Percentiles rank a stretch among this genome's conserved stretches.
phyloP scores from a whole-genome alignment of 2,113 vertebrate genomes.

The Okapia johnstoni region DNA sequence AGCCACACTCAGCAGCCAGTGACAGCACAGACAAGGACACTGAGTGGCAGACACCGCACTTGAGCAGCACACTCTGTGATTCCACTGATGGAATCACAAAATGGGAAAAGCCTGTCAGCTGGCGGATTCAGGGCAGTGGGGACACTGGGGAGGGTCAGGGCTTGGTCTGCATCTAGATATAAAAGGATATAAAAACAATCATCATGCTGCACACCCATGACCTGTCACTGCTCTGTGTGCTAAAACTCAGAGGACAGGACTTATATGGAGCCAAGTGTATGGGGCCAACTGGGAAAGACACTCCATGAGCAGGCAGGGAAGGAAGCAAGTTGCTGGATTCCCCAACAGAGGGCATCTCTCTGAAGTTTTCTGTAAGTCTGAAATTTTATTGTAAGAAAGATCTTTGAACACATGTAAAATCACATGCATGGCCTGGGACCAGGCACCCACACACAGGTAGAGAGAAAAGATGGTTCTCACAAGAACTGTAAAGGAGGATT shows the following conservation, averaged over 20 bases:
- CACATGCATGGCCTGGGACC: neutral
- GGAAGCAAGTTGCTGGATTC: neutral
- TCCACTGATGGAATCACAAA: neutral
- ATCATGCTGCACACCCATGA: fast-evolving
- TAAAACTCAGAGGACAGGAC: neutral
- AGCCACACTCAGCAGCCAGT: neutral
- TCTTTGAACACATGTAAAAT: neutral
- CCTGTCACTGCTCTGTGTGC: neutral
- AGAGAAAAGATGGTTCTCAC: neutral
- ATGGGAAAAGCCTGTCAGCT: too few species aligned
- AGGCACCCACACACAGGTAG: neutral
- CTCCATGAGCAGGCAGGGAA: neutral
- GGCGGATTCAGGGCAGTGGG: neutral
- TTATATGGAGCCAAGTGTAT: neutral
- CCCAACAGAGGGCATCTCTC: neutral
- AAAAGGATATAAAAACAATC: neutral
- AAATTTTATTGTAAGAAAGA: neutral
- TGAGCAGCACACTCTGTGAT: fast-evolving
- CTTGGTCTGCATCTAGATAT: neutral
- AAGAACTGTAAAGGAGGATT: neutral
- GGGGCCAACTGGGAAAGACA: neutral
- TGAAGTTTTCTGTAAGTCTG: neutral
- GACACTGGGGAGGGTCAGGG: neutral
- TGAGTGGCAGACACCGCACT: fast-evolving
- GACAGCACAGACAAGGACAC: fast-evolving